Percentiles rank a stretch among this genome's conserved stretches.
Evolutionary conservation across 2,113 vertebrate species (phyloP).

Genomic region (Hystrix cristata): DNA sequence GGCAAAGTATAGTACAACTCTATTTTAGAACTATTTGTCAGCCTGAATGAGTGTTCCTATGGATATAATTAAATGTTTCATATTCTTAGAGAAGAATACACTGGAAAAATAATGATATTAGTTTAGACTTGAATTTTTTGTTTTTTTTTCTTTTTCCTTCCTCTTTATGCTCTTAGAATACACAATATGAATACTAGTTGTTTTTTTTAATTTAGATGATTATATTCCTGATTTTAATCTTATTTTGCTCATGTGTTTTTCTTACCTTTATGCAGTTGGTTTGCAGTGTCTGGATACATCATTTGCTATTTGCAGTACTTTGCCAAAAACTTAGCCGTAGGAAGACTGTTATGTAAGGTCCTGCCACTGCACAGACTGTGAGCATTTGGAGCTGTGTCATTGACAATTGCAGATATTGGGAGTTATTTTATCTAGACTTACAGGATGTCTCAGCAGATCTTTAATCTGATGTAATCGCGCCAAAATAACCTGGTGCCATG

Average conservation of each 20-base stretch:
- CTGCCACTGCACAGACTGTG: constrained; percentile 14
- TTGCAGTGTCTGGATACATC: constrained; percentile 67
- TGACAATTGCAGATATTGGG: constrained; percentile 74
- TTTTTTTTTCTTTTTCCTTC: neutral
- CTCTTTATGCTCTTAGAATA: neutral
- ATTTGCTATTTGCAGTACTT: neutral
- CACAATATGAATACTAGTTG: neutral
- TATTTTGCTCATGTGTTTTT: neutral
- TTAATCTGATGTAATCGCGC: constrained; percentile 73
- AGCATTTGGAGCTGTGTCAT: constrained; percentile 71
- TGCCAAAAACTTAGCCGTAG: constrained; percentile 36
- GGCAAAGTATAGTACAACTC: neutral
- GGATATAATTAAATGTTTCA: neutral
- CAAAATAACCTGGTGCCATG: constrained; percentile 77
- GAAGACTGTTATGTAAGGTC: constrained; percentile 66
- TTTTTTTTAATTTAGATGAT: neutral
- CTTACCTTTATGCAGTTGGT: constrained; percentile 4
- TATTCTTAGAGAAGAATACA: neutral
- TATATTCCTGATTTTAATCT: neutral
- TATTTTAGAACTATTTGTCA: neutral
- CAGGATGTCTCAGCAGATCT: constrained; percentile 79
- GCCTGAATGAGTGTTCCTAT: neutral
- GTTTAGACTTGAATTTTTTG: neutral
- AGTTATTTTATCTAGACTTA: constrained; percentile 76
- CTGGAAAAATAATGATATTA: neutral